These are phyloP conservation scores for Cheilinus undulatus DNA, from an alignment of 2,113 vertebrate genomes.

Conservation along the genomic window DNA sequence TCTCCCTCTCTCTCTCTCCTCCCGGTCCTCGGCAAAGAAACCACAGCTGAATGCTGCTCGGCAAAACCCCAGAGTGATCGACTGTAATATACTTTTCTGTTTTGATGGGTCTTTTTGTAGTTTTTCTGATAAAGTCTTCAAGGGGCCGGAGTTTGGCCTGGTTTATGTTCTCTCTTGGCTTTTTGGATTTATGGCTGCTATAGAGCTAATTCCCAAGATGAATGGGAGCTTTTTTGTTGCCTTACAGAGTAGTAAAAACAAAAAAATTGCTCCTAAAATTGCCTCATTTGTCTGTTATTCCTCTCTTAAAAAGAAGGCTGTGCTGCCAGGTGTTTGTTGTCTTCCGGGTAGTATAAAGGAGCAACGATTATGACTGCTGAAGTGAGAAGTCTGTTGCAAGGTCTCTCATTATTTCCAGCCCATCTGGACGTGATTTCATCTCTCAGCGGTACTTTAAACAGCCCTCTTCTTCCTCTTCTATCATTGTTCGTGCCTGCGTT, in stretches of 20 bases:
- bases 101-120: constrained; percentile 63
- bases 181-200: constrained; percentile 20
- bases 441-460: constrained; percentile 67
- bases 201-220: neutral
- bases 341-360: constrained; percentile 45
- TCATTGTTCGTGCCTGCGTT: constrained; percentile 14
- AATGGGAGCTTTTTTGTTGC: neutral
- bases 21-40: constrained; percentile 40
- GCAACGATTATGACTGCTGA: constrained; percentile 71
- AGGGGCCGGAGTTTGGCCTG: neutral
- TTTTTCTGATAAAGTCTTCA: constrained; percentile 67
- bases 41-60: constrained; percentile 49
- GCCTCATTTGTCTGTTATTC: constrained; percentile 30
- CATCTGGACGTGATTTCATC: constrained; percentile 60
- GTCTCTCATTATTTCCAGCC: constrained; percentile 74
- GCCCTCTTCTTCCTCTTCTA: constrained; percentile 35
- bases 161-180: constrained; percentile 17
- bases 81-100: constrained; percentile 47
- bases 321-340: constrained; percentile 68
- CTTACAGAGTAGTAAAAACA: neutral
- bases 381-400: constrained; percentile 60
- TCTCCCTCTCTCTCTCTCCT: constrained; percentile 11
- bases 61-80: constrained; percentile 48
- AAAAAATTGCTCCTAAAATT: constrained; percentile 20
- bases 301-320: constrained; percentile 30